Base-by-base conservation (phyloP, 2,888 invertebrate genomes). In the Epinotia ramella region DNA sequence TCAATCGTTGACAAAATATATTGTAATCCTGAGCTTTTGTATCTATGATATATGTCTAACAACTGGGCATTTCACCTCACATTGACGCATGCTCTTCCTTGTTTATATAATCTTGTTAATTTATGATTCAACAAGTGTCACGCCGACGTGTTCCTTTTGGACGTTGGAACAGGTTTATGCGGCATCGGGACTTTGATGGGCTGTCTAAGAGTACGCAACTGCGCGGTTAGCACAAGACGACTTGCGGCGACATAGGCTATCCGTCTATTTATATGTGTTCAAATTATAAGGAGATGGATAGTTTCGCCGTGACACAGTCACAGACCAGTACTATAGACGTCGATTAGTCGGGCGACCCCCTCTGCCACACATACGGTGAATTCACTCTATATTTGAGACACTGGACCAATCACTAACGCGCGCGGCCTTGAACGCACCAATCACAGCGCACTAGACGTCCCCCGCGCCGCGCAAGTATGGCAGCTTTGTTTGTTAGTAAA, bases 61-160 rank as follows among this genome's bases (percentile, higher is more conserved):
- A 79, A 81, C 83, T 83, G 84, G 85, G 84, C 83, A 85, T 84
- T 84, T 83, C 78, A 88, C 89, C 88, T 82, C 80, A 67, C 77
- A 59, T 75, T 88, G 87, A 88, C 87, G 86, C 90, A 89, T 57
- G 73, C 71, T 77, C 84, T 87, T 88, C 85, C 87, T 84, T 86
- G 88, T 89, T 87, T 86, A 86, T 83, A 78, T 83, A 78, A 81
- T 81, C 79, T 77, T 80, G 77, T 74, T 79, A 82, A 85, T 87
- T 87, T 89, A 88, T 86, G 83, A 86, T 84, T 84, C 85, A 86
- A 86, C 87, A 85, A 81, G 80, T 83, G 83, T 82, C 82, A 80
- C 81, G 49, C 62, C 68, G 70, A 64, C 46, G 46, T 20, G 44
- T 28, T 63, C 57, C 73, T 64, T 74, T 73, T 68, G 63, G 63